Conservation (phyloP, 1,140 invertebrate species). For the Antheraea mylitta region DNA sequence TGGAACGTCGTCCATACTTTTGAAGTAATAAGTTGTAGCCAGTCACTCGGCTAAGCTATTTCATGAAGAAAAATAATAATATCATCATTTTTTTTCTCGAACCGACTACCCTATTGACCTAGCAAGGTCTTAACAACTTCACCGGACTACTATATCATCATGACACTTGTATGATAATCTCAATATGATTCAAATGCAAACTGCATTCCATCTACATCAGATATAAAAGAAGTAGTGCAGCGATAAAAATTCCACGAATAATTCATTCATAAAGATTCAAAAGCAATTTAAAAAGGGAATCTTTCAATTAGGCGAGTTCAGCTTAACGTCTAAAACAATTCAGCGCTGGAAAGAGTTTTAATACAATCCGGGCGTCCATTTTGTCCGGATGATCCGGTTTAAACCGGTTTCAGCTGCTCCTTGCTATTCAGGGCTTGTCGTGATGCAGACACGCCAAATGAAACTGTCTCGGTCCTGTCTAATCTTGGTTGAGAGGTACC, state of each 20-base stretch:
- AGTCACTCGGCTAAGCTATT: too few species aligned
- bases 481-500: constrained; percentile 28
- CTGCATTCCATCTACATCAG: not conserved
- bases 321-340: constrained; percentile 20
- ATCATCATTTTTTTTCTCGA: too few species aligned
- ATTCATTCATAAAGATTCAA: constrained; percentile 1
- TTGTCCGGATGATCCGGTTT: constrained; percentile 34
- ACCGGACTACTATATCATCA: too few species aligned
- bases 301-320: constrained; percentile 4
- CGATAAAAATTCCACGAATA: not conserved
- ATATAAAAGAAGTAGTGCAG: not conserved
- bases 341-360: constrained; percentile 18
- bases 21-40: too few species aligned
- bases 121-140: too few species aligned
- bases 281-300: constrained; percentile 8
- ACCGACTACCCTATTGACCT: too few species aligned
- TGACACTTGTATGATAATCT: too few species aligned
- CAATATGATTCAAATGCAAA: not conserved
- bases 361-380: constrained; percentile 32
- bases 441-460: constrained; percentile 36
- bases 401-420: constrained; percentile 28
- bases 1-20: too few species aligned
- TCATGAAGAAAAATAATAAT: too few species aligned
- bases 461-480: constrained; percentile 40
- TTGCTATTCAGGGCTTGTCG: constrained; percentile 30